Base-by-base conservation (phyloP, 2,888 invertebrate species). In the Silvanus unidentatus region DNA sequence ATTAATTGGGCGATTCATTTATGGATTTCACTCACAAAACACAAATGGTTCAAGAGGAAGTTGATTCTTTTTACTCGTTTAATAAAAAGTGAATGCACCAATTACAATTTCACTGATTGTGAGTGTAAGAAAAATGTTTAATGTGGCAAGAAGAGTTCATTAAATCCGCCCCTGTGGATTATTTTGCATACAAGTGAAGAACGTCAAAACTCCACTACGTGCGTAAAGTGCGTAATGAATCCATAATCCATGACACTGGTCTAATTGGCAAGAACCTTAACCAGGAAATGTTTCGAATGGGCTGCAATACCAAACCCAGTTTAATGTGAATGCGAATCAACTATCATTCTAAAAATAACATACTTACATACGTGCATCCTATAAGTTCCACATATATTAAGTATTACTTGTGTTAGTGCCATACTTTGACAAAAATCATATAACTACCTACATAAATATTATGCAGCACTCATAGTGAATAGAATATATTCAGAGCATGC, bases 211-310 rank as follows among this genome's bases (percentile, higher is more conserved):
- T 44, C 30, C 14, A 39, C n/a, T 57, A 54, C 53, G 55, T 57
- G 56, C 57, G 54, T 53, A 52, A 57, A 57, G 59, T 59, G 63
- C 55, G 53, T 54, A 53, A 48, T 47, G 48, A 45, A 53, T 59
- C 57, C 55, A 53, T 59, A 58, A 57, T 59, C n/a, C 59, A 61
- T 61, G 62, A 62, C 61, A 62, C 58, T 63, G 62, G 60, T 60
- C 64, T 61, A 65, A 64, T 65, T 64, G 63, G 62, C 62, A 63
- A 60, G 51, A 22, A 22, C 22, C 22, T 22, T 53, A 55, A 63
- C 63, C 56, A 64, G 65, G 63, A 62, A 63, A 53, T 49, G 49
- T 47, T 49, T 45, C 40, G 48, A 48, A 52, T 30, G 42, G 44
- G 46, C 45, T 49, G 4, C 15, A 15, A 47, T 47, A 46, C 40